Base-by-base conservation (phyloP, 2,888 invertebrate species). In the Philhelius pedissequus region DNA sequence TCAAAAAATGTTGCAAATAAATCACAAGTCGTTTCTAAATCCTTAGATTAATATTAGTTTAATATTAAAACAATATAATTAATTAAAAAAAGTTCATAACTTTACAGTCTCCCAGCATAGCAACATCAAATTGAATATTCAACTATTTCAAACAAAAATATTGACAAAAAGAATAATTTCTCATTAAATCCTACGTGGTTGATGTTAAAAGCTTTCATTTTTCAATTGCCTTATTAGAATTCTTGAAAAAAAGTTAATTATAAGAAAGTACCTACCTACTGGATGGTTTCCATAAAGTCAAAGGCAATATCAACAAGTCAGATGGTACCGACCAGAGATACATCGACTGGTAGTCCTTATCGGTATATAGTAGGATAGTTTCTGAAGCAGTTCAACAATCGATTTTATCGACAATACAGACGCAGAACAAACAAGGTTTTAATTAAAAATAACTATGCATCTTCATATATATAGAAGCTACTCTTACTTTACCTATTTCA, bases 201-300 rank as follows among this genome's bases (percentile, higher is more conserved):
- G 8, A 60, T 22, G 11, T 48, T 45, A 48, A 70, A 58, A 58
- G 58, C 38, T 58, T 27, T 9, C 15, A 38, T 50, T 30, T 54
- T 56, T 25, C 27, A 69, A 54, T 69, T 43, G 30, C 13, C 20
- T 58, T 43, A 48, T 48, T 58, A 70, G 58, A 25, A 48, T 58
- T 35, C 48, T 60, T 50, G 35, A 71, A 45, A 71, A 45, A 70
- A 56, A 45, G 71, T 60, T 71, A 48, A 58, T 58, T 25, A 58
- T 50, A 60, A 27, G 3, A 35, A 58, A 58, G 38, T 25, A 25
- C 22, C 20, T 20, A 11, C 45, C 45, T 48, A 11, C 11, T 1
- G 4, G 69, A 20, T 43, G 13, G 22, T 20, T 56, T 18, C 25
- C 7, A 25, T 48, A 25, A n/a, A 48, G 35, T 58, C 58, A 48